phyloP scores from a whole-genome alignment of 2,888 invertebrate species.

The Orchesellides sinensis region DNA sequence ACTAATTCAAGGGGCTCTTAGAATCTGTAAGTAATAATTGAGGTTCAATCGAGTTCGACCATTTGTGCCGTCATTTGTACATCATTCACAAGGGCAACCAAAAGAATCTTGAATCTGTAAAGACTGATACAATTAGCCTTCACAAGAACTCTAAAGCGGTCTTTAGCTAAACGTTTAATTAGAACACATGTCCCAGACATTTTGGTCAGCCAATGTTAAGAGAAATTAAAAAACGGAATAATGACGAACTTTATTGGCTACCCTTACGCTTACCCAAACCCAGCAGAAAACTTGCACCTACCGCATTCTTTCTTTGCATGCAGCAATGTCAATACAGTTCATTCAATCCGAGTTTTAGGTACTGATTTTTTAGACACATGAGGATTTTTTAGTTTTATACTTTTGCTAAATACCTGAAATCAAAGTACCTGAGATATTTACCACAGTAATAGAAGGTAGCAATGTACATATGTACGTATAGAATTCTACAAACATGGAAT shows the following conservation, averaged over 20 bases:
- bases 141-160: constrained; percentile 60
- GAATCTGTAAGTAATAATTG: too few species aligned
- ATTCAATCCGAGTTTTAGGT: constrained; percentile 19
- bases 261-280: constrained; percentile 15
- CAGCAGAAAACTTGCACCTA: constrained; percentile 57
- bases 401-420: too few species aligned
- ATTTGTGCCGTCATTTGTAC: too few species aligned
- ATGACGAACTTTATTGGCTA: constrained; percentile 15
- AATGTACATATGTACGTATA: background rate
- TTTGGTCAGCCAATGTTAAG: too few species aligned
- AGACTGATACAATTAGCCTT: too few species aligned
- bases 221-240: constrained; percentile 23
- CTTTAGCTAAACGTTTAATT: constrained; percentile 64
- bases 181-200: constrained; percentile 58
- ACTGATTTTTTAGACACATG: background rate
- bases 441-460: background rate
- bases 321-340: constrained; percentile 53
- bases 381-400: too few species aligned
- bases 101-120: too few species aligned
- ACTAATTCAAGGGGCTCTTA: too few species aligned
- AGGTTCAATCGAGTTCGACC: too few species aligned
- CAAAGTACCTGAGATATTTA: too few species aligned
- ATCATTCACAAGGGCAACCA: too few species aligned
- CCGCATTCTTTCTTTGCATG: constrained; percentile 58
- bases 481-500: too few species aligned